Base-by-base conservation (phyloP, 2,888 invertebrate species). In the Orthonevra nobilis region DNA sequence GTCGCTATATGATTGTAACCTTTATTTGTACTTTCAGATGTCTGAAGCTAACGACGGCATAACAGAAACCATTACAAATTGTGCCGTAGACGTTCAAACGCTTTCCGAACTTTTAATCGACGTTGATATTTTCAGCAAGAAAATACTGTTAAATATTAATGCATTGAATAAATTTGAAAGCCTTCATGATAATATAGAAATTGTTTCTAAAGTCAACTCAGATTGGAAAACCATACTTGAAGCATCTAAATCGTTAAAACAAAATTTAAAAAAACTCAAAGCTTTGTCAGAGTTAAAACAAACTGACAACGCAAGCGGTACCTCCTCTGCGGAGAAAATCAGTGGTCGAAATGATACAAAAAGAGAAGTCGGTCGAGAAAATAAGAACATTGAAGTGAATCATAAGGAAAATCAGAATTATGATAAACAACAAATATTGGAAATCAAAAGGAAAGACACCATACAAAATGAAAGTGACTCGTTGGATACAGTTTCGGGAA, bases 11-110 rank as follows among this genome's bases (percentile, higher is more conserved):
- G n/a, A n/a, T n/a, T n/a, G n/a, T n/a, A n/a, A n/a, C n/a, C n/a
- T n/a, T n/a, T n/a, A n/a, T n/a, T 40, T 48, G 10, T 54, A 19
- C 5, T 75, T 75, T 34, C 56, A 75, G 75, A 75, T 75, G 75
- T 70, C 70, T 56, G 36, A 42, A 23, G 36, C 42, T n/a, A 63
- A 70, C 58, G 63, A 32, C 4, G 46, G 30, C 28, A 5, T 70
- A 40, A 63, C 19, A 56, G 32, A 61, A 1, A 38, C 36, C 9
- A 32, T 75, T 17, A 50, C 36, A 17, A 70, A 30, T 10, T 70
- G 70, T 30, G 36, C 19, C 3, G 30, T 23, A 26, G 70, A 75
- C 23, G 9, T 75, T 50, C 26, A 70, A 17, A 56, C 50, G 6
- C 56, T 75, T 12, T 48, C 20, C 2, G 30, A 48, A 1, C 28